Conservation (phyloP, 2,113 vertebrate genomes). For the Aspiorhynchus laticeps region DNA sequence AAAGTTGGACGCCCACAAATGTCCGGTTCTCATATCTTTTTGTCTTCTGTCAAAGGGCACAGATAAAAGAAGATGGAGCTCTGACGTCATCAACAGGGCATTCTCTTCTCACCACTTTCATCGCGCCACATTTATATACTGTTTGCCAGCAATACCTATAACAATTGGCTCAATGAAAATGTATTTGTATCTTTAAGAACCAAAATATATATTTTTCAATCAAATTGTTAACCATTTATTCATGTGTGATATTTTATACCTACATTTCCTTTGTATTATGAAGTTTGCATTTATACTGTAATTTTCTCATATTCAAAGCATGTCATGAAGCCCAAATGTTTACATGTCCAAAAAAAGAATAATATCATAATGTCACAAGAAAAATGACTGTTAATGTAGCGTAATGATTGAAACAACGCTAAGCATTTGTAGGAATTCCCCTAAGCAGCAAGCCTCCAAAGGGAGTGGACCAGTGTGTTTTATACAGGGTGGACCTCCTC, state of each 20-base stretch:
- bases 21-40: conserved; percentile 10
- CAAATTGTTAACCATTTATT: neutral
- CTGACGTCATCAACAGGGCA: neutral
- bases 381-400: neutral
- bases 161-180: conserved; percentile 7
- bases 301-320: neutral
- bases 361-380: neutral
- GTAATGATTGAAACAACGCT: neutral
- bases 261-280: neutral
- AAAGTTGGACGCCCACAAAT: neutral
- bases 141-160: neutral
- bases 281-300: neutral
- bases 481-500: neutral
- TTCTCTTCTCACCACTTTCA: neutral
- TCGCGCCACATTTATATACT: neutral
- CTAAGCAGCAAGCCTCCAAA: conserved; percentile 67
- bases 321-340: neutral
- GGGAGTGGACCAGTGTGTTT: neutral
- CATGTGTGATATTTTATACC: neutral
- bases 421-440: conserved; percentile 40
- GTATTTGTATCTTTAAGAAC: neutral
- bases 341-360: neutral
- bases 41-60: conserved; percentile 17
- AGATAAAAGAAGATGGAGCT: conserved; percentile 12
- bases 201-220: conserved; percentile 4